Percentiles rank a stretch among this genome's conserved stretches.
Evolutionary conservation across 2,888 invertebrate genomes (phyloP).

Genomic region (Xylota sylvarum): DNA sequence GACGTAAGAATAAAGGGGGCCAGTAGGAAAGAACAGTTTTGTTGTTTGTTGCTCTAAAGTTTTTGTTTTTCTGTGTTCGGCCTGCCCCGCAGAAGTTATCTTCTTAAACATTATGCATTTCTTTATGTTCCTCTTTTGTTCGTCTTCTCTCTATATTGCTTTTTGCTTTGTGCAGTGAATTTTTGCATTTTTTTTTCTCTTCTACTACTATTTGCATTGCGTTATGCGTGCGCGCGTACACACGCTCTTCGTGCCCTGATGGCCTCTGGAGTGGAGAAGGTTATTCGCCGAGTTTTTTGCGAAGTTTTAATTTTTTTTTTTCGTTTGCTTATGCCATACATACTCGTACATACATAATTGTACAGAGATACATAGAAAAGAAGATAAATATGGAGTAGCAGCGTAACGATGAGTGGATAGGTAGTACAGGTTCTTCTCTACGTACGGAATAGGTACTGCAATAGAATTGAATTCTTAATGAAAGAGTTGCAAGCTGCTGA

Average conservation of each 20-base stretch:
- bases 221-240: constrained; percentile 46
- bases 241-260: constrained; percentile 60
- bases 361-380: background rate
- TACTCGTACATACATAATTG: background rate
- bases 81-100: constrained; percentile 50
- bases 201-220: constrained; percentile 13
- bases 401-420: constrained; percentile 20
- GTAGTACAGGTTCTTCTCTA: constrained; percentile 34
- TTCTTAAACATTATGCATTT: constrained; percentile 54
- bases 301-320: constrained; percentile 29
- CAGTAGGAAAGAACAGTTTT: constrained; percentile 77
- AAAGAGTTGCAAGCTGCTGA: constrained; percentile 23
- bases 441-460: background rate
- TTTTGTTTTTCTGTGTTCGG: constrained; percentile 12
- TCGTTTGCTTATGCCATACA: constrained; percentile 12
- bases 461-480: constrained; percentile 45
- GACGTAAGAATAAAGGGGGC: constrained; percentile 76
- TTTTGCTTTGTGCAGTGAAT: constrained; percentile 9
- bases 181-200: constrained; percentile 10
- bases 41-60: constrained; percentile 62
- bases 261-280: constrained; percentile 72
- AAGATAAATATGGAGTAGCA: constrained; percentile 46
- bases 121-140: constrained; percentile 47
- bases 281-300: constrained; percentile 65
- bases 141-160: constrained; percentile 10